Conservation (phyloP, 2,888 invertebrate species). For the Caenorhabditis doughertyi region DNA sequence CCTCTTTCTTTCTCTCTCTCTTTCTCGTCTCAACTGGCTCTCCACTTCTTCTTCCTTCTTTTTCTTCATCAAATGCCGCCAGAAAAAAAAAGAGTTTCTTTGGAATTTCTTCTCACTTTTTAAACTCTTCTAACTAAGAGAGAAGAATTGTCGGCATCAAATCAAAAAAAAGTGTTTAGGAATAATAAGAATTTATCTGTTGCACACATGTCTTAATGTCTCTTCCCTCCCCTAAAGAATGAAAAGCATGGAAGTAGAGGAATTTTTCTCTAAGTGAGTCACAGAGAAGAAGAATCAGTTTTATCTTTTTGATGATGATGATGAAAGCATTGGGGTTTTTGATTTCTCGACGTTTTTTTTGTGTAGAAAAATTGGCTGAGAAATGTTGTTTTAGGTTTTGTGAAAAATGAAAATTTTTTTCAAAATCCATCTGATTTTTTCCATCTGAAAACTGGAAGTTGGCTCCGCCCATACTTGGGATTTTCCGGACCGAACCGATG, state of each 20-base stretch:
- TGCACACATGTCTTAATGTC: conserved; percentile 11
- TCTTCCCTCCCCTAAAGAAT: conserved; percentile 6
- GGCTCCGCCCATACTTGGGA: too few species aligned
- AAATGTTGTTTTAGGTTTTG: too few species aligned
- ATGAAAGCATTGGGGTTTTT: too few species aligned
- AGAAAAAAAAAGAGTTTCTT: too few species aligned
- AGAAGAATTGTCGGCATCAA: conserved; percentile 13
- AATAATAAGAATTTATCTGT: conserved; percentile 10
- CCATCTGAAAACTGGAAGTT: too few species aligned
- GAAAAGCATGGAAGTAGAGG: neutral
- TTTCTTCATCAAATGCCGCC: conserved; percentile 30
- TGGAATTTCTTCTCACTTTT: conserved; percentile 34
- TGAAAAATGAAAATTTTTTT: too few species aligned
- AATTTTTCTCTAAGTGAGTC: neutral
- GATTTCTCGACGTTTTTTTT: too few species aligned
- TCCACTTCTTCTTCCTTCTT: conserved; percentile 21
- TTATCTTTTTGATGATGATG: too few species aligned
- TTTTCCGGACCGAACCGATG: too few species aligned
- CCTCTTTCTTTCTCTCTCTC: conserved; percentile 8
- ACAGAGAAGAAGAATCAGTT: too few species aligned
- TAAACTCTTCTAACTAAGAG: conserved; percentile 20
- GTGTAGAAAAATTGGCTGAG: too few species aligned
- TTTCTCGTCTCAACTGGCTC: conserved; percentile 11
- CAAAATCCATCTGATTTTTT: too few species aligned
- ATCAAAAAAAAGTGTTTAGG: conserved; percentile 21